phyloP scores from a whole-genome alignment of 2,888 invertebrate genomes.

The Euplagia quadripunctaria region DNA sequence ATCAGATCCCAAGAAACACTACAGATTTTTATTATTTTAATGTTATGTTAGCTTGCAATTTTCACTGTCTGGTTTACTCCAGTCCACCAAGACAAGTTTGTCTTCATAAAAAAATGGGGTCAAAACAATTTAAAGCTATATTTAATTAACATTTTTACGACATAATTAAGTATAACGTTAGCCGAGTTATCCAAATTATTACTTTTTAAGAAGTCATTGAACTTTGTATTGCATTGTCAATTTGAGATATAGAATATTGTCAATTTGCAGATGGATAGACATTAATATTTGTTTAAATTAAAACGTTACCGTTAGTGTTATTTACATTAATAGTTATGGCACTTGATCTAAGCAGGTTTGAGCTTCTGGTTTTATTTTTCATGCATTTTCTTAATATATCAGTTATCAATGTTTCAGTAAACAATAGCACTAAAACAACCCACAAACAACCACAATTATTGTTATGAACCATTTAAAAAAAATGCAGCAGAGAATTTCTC shows the following conservation, averaged over 20 bases:
- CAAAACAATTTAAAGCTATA: slow-evolving; percentile 3
- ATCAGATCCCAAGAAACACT: background rate
- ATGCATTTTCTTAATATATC: too few species aligned
- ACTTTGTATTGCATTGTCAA: slow-evolving; percentile 18
- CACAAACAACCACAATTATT: background rate
- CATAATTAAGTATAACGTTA: slow-evolving; percentile 17
- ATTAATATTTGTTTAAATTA: background rate
- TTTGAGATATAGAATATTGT: too few species aligned
- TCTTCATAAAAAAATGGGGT: background rate
- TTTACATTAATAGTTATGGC: slow-evolving; percentile 3
- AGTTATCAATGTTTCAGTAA: background rate
- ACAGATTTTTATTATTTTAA: background rate
- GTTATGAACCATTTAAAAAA: background rate
- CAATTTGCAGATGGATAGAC: slow-evolving; percentile 3
- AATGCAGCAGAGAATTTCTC: background rate
- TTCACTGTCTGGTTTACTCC: background rate
- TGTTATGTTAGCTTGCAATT: background rate
- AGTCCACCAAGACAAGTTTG: background rate
- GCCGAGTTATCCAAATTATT: slow-evolving; percentile 23
- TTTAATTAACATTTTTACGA: slow-evolving; percentile 8
- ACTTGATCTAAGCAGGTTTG: slow-evolving; percentile 3
- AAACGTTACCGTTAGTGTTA: background rate
- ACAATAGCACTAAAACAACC: background rate
- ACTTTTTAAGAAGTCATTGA: slow-evolving; percentile 42
- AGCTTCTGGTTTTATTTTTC: background rate